Evolutionary conservation across 1,140 invertebrate genomes (phyloP), one percentile per base, ranked within the genome.

Genomic region (Cryptotermes secundus): DNA sequence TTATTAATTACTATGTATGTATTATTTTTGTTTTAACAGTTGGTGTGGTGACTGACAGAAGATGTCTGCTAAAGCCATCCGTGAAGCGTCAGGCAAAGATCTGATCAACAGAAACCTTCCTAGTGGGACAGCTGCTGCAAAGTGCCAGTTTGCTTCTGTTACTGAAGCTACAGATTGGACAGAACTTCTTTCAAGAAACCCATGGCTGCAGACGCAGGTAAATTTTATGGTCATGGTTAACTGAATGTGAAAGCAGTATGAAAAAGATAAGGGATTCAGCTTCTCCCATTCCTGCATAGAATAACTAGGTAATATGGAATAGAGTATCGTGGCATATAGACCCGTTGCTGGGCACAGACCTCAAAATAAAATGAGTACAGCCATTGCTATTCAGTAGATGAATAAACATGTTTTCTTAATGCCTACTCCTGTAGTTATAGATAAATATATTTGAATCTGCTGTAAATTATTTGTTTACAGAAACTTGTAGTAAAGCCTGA

Each of bases 1-100:
- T 10, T 31, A 12, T 65, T 65, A n/a, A 4, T 65, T 65, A 72
- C n/a, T 72, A 26, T 31, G 59, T n/a, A 10, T 31, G 59, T 49
- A 49, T 72, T 72, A 4, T n/a, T 72, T 19, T 72, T 72, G n/a
- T 72, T 72, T 14, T n/a, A n/a, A 14, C n/a, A 72, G 59, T 31
- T n/a, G 19, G 59, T 31, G 59, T 72, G 59, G 59, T 31, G 26
- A 72, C 0, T 72, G 59, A 72, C 26, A 10, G 14, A 72, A 31
- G 59, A 99, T 99, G 99, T 98, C 98, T 86, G 98, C 99, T 31
- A 99, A 99, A 92, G 98, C 98, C 83, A 98, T 99, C 87, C 94
- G 95, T 88, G 99, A 99, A 92, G 97, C 96, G 79, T 97, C 96
- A 81, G 99, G 98, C 80, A 99, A 99, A 90, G 94, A 96, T 88